Evolutionary conservation across 2,888 invertebrate species (phyloP), one percentile per base, ranked within the genome.

Genomic region (Cataglyphis altisquamis): DNA sequence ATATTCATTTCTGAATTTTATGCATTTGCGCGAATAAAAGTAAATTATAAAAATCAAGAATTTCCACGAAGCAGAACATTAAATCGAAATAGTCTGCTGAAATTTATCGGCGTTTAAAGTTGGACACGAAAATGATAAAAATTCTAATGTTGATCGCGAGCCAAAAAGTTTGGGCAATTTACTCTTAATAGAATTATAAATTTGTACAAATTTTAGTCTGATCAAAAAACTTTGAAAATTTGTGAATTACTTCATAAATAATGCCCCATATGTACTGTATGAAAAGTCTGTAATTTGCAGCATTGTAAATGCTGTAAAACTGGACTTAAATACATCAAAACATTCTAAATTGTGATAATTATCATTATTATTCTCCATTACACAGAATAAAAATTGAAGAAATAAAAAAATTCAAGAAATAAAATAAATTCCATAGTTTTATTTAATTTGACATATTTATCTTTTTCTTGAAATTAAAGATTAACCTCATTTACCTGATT

Each of bases 241-340:
- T 29, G 29, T 29, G 29, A 29, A 29, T 29, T 29, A 29, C 29
- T 29, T 29, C 2, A 29, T 29, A 29, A 29, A 29, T 29, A 29
- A 29, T 29, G 29, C 29, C 29, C 29, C 2, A 29, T 29, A 29
- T 29, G 1, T 29, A 29, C 29, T 29, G 2, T 29, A 29, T 29
- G 29, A 48, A 63, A 64, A 66, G 25, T 18, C 10, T 3, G 25
- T 25, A 66, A 75, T 77, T 66, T 77, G 39, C 29, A 25, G 3
- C 52, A 32, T 18, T 36, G 21, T 63, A 36, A 21, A 64, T 25
- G 9, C n/a, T 74, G 45, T 15, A 62, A 73, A 29, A 29, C 9
- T 41, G 15, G 18, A 64, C 25, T 18, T 10, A 74, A 36, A 21
- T 52, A 29, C n/a, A 41, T 41, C 36, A 4, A 32, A 32, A 74